phyloP scores from a whole-genome alignment of 2,113 vertebrate species.

The Porphyrio hochstetteri region DNA sequence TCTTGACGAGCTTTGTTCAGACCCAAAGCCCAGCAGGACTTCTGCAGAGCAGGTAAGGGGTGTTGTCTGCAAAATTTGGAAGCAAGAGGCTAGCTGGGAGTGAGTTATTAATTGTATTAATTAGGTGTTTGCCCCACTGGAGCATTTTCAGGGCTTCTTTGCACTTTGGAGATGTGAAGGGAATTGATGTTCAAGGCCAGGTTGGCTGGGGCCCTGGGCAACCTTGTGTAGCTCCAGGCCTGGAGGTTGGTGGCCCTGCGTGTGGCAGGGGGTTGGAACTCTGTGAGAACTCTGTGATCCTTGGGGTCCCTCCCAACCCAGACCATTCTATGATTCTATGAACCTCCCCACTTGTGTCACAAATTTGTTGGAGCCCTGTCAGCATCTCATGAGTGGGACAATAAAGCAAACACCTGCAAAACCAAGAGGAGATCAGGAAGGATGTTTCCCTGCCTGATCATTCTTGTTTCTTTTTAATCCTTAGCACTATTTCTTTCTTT shows the following conservation, averaged over 20 bases:
- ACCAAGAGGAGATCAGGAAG: rapidly evolving
- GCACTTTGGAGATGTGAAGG: not conserved
- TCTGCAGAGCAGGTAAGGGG: not conserved
- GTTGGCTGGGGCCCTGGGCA: no score
- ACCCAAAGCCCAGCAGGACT: not conserved
- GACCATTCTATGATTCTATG: no score
- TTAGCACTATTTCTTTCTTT: not conserved
- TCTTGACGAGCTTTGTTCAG: not conserved
- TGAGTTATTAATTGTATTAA: not conserved
- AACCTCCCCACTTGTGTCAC: rapidly evolving
- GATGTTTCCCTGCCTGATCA: not conserved
- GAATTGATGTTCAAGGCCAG: not conserved
- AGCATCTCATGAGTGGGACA: not conserved
- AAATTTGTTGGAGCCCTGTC: not conserved
- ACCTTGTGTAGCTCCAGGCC: no score
- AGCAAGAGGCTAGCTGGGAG: not conserved
- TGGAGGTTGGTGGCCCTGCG: no score
- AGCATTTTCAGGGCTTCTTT: not conserved
- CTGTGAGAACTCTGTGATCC: no score
- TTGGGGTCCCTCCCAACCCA: no score
- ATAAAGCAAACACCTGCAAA: not conserved
- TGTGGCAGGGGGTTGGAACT: no score
- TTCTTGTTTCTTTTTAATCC: not conserved
- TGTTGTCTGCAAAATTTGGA: not conserved
- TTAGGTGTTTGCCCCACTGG: rapidly evolving